phyloP scores from a whole-genome alignment of 2,113 vertebrate genomes.

The Marmota flaviventris region DNA sequence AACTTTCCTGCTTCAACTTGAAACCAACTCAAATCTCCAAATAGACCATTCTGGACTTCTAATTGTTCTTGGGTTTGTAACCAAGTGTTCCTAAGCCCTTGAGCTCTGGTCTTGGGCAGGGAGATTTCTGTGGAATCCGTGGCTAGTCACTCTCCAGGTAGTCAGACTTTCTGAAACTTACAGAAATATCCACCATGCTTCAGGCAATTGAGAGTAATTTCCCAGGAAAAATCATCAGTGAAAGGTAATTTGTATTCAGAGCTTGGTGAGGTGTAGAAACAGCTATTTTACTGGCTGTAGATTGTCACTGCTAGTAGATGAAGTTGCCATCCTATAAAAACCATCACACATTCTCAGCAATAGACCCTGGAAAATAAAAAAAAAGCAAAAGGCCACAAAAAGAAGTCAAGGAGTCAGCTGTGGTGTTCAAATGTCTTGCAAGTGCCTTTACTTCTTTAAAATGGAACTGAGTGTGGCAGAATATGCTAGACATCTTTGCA shows the following conservation, averaged over 20 bases:
- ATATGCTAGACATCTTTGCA: slow-evolving; percentile 15
- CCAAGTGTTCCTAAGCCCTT: not conserved
- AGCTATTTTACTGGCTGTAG: not conserved
- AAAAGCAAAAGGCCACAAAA: not conserved
- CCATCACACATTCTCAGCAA: not conserved
- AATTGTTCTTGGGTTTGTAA: not conserved
- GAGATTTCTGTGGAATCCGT: not conserved
- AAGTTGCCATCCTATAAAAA: not conserved
- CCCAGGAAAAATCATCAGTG: not conserved
- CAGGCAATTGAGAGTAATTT: not conserved
- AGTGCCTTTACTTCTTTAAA: slow-evolving; percentile 41
- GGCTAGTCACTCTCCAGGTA: not conserved
- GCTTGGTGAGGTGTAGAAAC: not conserved
- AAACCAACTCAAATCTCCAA: not conserved
- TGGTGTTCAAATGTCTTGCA: not conserved
- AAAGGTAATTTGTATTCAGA: not conserved
- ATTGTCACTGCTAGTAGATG: not conserved
- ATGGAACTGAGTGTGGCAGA: not conserved
- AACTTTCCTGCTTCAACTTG: not conserved
- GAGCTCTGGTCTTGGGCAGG: not conserved
- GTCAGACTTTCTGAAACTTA: not conserved
- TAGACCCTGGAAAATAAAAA: not conserved
- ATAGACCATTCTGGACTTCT: not conserved
- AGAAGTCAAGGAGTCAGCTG: not conserved
- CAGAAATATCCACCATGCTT: not conserved